Conservation (phyloP, 2,113 vertebrate genomes). For the Collichthys lucidus region DNA sequence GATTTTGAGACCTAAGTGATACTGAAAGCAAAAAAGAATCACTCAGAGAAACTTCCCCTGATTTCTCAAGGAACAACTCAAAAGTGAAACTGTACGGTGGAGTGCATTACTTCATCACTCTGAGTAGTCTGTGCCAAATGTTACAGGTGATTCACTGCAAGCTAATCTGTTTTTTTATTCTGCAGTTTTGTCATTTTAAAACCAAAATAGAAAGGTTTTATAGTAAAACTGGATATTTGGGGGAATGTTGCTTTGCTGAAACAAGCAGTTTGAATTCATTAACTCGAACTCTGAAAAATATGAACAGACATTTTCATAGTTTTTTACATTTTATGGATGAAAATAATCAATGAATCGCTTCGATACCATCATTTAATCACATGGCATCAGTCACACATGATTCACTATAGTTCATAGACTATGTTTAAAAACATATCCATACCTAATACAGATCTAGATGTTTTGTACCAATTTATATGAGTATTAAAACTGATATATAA, state of each 20-base stretch:
- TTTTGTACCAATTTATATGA: neutral
- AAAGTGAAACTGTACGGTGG: constrained; percentile 45
- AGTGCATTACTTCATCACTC: constrained; percentile 3
- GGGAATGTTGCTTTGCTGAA: neutral
- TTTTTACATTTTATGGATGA: neutral
- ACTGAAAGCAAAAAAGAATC: constrained; percentile 53
- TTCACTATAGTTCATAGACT: neutral
- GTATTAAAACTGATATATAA: neutral
- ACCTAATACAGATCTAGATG: neutral
- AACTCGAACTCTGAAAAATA: neutral
- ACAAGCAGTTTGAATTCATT: neutral
- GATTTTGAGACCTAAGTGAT: neutral
- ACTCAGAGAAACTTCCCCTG: neutral
- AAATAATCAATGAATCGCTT: neutral
- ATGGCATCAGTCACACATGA: neutral
- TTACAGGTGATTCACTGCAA: neutral
- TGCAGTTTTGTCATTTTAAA: neutral
- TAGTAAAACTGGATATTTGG: neutral
- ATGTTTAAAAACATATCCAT: neutral
- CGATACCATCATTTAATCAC: neutral
- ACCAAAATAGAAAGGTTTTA: neutral
- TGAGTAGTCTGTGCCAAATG: no score
- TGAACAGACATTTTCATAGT: neutral
- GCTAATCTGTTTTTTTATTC: neutral
- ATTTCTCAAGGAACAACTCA: neutral